Conservation (phyloP, 2,888 invertebrate genomes). For the Oxytorus armatus region DNA sequence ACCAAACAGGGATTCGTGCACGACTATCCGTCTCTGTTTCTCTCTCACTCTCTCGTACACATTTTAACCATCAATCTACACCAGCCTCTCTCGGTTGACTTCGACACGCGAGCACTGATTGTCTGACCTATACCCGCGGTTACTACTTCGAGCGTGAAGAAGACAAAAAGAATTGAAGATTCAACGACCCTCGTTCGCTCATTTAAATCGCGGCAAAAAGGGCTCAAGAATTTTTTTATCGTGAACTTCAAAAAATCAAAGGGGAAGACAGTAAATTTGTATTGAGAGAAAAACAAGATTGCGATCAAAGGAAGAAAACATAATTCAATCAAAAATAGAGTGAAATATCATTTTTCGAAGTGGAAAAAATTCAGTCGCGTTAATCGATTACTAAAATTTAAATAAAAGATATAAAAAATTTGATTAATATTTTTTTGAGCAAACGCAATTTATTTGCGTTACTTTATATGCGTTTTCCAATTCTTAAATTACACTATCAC, state of each 20-base stretch:
- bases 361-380: too few relatives aligned
- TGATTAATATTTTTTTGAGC: too few relatives aligned
- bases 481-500: too few relatives aligned
- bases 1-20: constrained; percentile 47
- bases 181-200: neutral
- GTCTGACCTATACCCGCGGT: constrained; percentile 35
- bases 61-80: constrained; percentile 46
- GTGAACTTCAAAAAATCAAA: too few relatives aligned
- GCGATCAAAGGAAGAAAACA: too few relatives aligned
- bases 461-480: too few relatives aligned
- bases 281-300: too few relatives aligned
- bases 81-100: constrained; percentile 45
- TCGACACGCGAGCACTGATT: constrained; percentile 61
- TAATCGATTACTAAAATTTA: too few relatives aligned
- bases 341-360: too few relatives aligned
- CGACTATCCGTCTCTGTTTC: constrained; percentile 65
- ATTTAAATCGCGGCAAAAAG: neutral
- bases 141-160: constrained; percentile 29
- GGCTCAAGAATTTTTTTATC: neutral
- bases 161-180: constrained; percentile 9
- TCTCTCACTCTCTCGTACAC: constrained; percentile 60
- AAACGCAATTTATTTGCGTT: too few relatives aligned
- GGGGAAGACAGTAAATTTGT: neutral
- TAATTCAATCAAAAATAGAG: too few relatives aligned
- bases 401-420: too few relatives aligned